Evolutionary conservation across 2,888 invertebrate species (phyloP), one percentile per base, ranked within the genome.

Genomic region (Acanthococcus lagerstroemiae): DNA sequence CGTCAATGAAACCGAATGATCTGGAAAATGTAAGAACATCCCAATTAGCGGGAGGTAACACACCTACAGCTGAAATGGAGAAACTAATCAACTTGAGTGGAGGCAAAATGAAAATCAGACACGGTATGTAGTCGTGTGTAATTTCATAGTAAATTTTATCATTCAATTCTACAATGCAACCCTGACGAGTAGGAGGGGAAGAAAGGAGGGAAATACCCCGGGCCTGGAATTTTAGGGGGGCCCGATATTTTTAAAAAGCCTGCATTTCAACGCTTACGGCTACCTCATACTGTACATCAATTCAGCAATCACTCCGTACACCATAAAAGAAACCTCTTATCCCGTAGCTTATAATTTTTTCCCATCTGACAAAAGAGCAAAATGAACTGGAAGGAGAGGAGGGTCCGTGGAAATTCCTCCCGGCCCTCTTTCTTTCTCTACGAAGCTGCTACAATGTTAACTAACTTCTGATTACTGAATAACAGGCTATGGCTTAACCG

Each of bases 11-110:
- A 58, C 80, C 81, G 69, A 83, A 84, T 66, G 85, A 88, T 72
- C 75, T 90, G 55, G 78, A 82, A 22, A 81, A 80, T 0, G 78
- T 90, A 0, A 80, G 81, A 65, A 79, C 80, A 2, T 80, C 89
- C 24, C 81, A 86, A 72, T 83, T 83, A 7, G 89, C 87, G 0
- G 90, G 88, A 0, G 89, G 89, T 0, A 86, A 88, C 4, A 70
- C 73, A 17, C 73, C 74, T 5, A 68, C 67, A 21, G 68, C 70
- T 0, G 80, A 84, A 9, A 83, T 84, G 0, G 82, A 83, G 70
- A 83, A 81, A 68, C 78, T 84, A 72, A 72, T 84, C 5, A 26
- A 17, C 15, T 50, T 24, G 24, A 30, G 60, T 44, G 48, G 50
- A 5, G 60, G 66, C 26, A 68, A 68, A 48, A 70, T 70, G 12